Evolutionary conservation across 2,113 vertebrate species (phyloP).

Genomic region (Damaliscus lunatus): DNA sequence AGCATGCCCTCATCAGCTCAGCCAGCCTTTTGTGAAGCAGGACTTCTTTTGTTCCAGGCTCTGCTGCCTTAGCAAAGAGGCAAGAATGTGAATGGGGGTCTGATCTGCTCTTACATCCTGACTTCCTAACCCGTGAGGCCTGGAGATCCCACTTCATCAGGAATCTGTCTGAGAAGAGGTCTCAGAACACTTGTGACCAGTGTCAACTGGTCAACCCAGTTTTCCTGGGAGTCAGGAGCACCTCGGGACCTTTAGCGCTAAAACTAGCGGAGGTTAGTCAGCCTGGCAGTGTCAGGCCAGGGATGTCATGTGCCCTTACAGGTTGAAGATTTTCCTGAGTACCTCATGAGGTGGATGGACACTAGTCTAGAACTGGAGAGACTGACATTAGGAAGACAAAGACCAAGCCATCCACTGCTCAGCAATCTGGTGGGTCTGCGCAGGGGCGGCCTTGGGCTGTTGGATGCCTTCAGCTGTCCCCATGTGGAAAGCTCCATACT

Average conservation of each 20-base stretch:
- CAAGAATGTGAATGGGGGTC: neutral
- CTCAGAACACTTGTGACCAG: neutral
- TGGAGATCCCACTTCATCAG: neutral
- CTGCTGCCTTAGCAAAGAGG: neutral
- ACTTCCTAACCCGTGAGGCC: neutral
- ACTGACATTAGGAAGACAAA: neutral
- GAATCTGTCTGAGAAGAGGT: neutral
- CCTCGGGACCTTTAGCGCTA: neutral
- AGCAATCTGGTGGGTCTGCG: neutral
- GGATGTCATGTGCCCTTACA: neutral
- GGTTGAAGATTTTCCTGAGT: neutral
- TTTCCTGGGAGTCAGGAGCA: neutral
- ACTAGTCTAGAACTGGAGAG: neutral
- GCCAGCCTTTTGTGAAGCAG: conserved; percentile 36
- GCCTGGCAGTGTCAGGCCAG: neutral
- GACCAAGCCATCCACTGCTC: neutral
- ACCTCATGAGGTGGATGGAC: neutral
- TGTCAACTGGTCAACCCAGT: neutral
- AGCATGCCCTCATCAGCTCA: conserved; percentile 45
- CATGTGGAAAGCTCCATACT: neutral
- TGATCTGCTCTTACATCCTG: neutral
- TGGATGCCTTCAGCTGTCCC: neutral
- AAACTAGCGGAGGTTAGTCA: neutral
- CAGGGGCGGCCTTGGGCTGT: neutral
- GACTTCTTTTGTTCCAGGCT: neutral